Evolutionary conservation across 2,113 vertebrate species (phyloP), one percentile per base, ranked within the genome.

Genomic region (Tupaia chinensis): DNA sequence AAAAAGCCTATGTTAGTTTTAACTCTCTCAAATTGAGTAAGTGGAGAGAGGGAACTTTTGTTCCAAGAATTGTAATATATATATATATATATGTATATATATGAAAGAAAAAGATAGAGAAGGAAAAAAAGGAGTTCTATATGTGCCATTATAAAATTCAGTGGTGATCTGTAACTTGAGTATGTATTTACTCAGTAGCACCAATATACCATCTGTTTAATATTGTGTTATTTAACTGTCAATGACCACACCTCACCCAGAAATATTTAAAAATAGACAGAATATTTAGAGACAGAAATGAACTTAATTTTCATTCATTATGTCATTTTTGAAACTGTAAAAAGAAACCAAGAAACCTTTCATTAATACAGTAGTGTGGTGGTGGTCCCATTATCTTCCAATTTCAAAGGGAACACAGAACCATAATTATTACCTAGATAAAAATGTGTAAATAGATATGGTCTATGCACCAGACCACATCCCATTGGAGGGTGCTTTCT

Each of bases 11-110:
- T n/a, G 20, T 77, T 89, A 82, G 8, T 93, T 88, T 58, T 82
- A 96, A 81, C 8, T 81, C 25, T 94, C 68, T 79, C 10, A 17
- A 78, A 60, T 85, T 89, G 27, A 14, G 1, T 77, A 77, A 93
- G 17, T 56, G 3, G 27, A 83, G 16, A 13, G 32, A 87, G 73
- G 92, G 63, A 80, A 69, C 5, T 83, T 89, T 83, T 86, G 54
- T 87, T 92, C n/a, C 87, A 73, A 10, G 44, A 94, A 92, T 22
- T 96, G 12, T 94, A 53, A 94, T n/a, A 87, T 6, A 34, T 1
- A 76, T 4, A 44, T 44, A 44, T 44, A 44, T 44, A 44, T 44
- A 44, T 44, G 3, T 44, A 4, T 44, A 44, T 44, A 44, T 32
- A 32, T 32, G 44, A 66, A 91, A 76, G 60, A 0, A n/a, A 87